A percentile compares a stretch with the other conserved stretches of the same genome.
phyloP scores from a whole-genome alignment of 2,888 invertebrate species.

The Nomada ferruginata region DNA sequence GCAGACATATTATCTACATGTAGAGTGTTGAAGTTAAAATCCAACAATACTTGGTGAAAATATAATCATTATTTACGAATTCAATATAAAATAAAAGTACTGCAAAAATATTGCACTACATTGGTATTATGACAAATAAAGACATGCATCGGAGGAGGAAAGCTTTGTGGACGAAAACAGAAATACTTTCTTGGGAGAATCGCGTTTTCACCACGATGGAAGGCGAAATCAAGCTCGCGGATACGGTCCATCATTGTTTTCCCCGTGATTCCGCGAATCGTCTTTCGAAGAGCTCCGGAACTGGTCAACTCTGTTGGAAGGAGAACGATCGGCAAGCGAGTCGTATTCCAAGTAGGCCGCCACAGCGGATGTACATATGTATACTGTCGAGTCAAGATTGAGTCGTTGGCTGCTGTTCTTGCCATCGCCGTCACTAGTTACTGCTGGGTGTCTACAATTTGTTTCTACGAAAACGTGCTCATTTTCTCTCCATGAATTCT shows the following conservation, averaged over 20 bases:
- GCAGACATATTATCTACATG: background rate
- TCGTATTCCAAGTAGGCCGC: slow-evolving; percentile 74
- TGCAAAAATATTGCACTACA: no score
- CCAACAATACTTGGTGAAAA: no score
- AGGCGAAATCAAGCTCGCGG: slow-evolving; percentile 59
- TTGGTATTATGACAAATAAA: background rate
- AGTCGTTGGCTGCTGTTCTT: slow-evolving; percentile 57
- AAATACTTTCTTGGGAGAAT: slow-evolving; percentile 46
- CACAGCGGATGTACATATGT: slow-evolving; percentile 72
- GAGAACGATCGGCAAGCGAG: slow-evolving; percentile 69
- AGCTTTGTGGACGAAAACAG: slow-evolving; percentile 21
- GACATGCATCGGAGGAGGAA: background rate
- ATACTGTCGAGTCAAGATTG: slow-evolving; percentile 61
- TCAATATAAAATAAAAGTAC: background rate
- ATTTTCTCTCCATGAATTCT: background rate
- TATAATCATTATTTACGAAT: background rate
- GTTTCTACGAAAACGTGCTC: slow-evolving; percentile 16
- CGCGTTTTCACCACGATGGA: slow-evolving; percentile 55
- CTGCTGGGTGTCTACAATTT: slow-evolving; percentile 32
- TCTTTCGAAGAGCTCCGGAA: slow-evolving; percentile 59
- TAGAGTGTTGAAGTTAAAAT: no score
- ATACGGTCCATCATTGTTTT: slow-evolving; percentile 65
- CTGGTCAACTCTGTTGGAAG: slow-evolving; percentile 71
- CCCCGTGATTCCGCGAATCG: slow-evolving; percentile 65
- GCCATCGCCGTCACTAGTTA: slow-evolving; percentile 17